Base-by-base conservation (phyloP, 2,797 vertebrate species). In the Muraenolepis orangiensis region DNA sequence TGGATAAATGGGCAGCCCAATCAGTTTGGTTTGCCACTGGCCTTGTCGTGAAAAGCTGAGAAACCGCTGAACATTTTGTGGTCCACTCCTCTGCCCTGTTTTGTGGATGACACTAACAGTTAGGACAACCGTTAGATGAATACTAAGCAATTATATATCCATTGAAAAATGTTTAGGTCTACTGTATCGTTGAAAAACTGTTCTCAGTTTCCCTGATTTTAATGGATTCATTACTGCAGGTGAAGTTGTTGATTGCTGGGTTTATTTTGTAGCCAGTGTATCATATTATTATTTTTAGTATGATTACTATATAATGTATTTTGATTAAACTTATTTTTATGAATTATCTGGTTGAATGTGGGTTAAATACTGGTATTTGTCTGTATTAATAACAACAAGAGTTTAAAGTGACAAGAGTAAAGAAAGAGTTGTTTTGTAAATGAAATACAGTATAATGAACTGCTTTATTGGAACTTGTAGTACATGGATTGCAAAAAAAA, bases 271-370 rank as follows among this genome's bases (percentile, higher is more conserved):
- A 86, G 86, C 79, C 84, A 84, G 79, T 66, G 20, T 90, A 83
- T 81, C 67, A 83, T 86, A 87, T 90, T 90, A 64, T 91, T 84
- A 90, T 87, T 88, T 88, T 91, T 91, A 75, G 51, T 91, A 91
- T 83, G 73, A 87, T 87, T 87, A 79, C 73, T 83, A 81, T 88
- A 89, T 82, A 82, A 82, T 81, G 86, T 86, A 90, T 91, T 90
- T 87, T 89, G 81, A 88, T 83, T 72, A 88, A 85, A 91, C 70
- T 93, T 91, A 91, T 92, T 91, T 92, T 93, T 88, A 89, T 82
- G 83, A 90, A 85, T 90, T 85, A 82, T 81, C 81, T 75, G 74
- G 77, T 81, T 78, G 85, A 91, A 90, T 91, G 88, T 81, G 57
- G 86, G 73, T 75, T 34, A 67, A 70, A 70, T 64, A 64, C 51